Base-by-base conservation (phyloP, 2,797 vertebrate genomes). In the Lagodon rhomboides region DNA sequence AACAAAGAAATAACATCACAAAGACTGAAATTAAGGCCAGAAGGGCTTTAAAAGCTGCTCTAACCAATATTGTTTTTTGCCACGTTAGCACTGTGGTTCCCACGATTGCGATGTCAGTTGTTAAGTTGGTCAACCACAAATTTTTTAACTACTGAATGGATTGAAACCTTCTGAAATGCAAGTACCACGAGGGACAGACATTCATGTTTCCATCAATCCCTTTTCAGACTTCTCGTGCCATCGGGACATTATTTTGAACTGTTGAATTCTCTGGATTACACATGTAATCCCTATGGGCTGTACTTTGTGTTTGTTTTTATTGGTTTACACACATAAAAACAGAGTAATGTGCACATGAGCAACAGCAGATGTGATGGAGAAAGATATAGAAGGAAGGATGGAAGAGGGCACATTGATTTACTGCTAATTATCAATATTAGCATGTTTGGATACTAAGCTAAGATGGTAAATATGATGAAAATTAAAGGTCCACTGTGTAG, bases 1-100 rank as follows among this genome's bases (percentile, higher is more conserved):
- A 49, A 60, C 25, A 49, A 60, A 66, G 58, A 58, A 43, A 64
- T 49, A 25, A 20, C n/a, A 66, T 60, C 34, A 65, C 16, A 30
- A 43, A 64, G 34, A 43, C 15, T 60, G 15, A 50, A 64, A 22
- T 1, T 23, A 16, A 73, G 25, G 50, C n/a, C 22, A 41, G 41
- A 3, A n/a, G 17, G 22, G 34, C 2, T 69, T 68, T 30, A 50
- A 63, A 63, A 59, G 53, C 38, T 34, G 20, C 50, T 47, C 43
- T 1, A 16, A 53, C 75, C 23, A 63, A 43, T 56, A 27, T 50
- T 34, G 9, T 34, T 34, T 46, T 62, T 20, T 23, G 44, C 41
- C 13, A 25, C 1, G 46, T n/a, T 18, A 51, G 15, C n/a, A 3
- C 25, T 34, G 11, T 22, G 23, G 60, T 43, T 73, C 22, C 17